phyloP scores from a whole-genome alignment of 1,140 invertebrate genomes.

The Colletes gigas region DNA sequence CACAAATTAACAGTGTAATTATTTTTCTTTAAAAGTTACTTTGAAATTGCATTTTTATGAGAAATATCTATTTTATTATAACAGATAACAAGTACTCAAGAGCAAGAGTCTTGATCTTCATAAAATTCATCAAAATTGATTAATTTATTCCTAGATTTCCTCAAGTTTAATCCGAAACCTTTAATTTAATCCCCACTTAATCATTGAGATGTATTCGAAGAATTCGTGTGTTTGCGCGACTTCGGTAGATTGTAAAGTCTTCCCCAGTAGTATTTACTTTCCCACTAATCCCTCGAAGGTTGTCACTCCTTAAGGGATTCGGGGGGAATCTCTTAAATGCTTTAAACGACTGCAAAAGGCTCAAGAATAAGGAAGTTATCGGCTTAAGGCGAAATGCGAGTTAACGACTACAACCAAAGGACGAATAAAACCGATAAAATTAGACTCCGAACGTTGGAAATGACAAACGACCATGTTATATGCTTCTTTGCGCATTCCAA shows the following conservation, averaged over 20 bases:
- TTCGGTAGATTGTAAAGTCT: conserved; percentile 30
- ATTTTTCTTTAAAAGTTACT: too few relatives aligned
- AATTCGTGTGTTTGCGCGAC: background rate
- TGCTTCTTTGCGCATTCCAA: conserved; percentile 5
- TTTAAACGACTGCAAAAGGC: conserved; percentile 52
- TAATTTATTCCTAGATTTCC: too few relatives aligned
- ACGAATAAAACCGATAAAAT: conserved; percentile 27
- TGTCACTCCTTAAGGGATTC: conserved; percentile 43
- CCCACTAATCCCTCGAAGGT: conserved; percentile 35
- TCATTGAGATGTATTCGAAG: conserved; percentile 8
- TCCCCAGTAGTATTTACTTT: conserved; percentile 24
- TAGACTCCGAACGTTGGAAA: too few relatives aligned
- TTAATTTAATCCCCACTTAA: conserved; percentile 9
- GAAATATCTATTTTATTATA: too few relatives aligned
- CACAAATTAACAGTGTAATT: too few relatives aligned
- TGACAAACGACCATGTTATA: background rate
- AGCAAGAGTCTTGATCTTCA: too few relatives aligned
- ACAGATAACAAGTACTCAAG: too few relatives aligned
- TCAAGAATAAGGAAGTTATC: conserved; percentile 57
- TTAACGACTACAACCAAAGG: conserved; percentile 13
- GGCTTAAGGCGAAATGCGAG: conserved; percentile 35
- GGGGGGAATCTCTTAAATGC: conserved; percentile 48
- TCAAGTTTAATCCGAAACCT: background rate
- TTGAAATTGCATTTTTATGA: too few relatives aligned
- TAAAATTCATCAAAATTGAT: too few relatives aligned